Conservation (phyloP, 2,797 vertebrate species). For the Odontamblyopus rebecca region DNA sequence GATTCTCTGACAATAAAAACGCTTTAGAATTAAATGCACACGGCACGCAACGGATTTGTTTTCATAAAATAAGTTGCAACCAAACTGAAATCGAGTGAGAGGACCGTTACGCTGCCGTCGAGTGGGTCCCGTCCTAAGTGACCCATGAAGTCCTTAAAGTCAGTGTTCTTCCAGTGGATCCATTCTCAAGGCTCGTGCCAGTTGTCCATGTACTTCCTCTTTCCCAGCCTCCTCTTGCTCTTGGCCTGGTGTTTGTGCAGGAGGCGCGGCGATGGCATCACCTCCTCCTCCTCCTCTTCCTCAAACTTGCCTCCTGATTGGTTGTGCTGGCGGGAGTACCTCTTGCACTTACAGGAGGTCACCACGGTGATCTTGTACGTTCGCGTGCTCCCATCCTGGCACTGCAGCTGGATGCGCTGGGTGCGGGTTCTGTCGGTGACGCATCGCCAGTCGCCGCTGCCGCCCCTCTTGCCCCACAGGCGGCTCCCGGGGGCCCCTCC, state of each 20-base stretch:
- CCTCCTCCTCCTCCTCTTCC: slow-evolving; percentile 82
- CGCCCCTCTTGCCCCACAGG: slow-evolving; percentile 86
- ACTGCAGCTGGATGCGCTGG: slow-evolving; percentile 93
- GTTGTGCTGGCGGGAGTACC: slow-evolving; percentile 93
- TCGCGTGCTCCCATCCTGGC: slow-evolving; percentile 90
- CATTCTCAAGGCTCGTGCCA: slow-evolving; percentile 76
- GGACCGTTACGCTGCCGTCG: neutral
- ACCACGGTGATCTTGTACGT: slow-evolving; percentile 95
- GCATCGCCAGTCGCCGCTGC: slow-evolving; percentile 85
- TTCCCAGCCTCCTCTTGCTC: slow-evolving; percentile 84
- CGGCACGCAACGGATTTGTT: too few species aligned
- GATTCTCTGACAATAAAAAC: too few species aligned
- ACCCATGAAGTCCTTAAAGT: neutral
- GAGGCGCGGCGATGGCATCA: slow-evolving; percentile 78
- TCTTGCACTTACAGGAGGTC: slow-evolving; percentile 94
- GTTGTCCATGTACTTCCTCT: slow-evolving; percentile 80
- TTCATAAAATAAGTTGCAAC: too few species aligned
- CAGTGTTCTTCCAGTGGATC: slow-evolving; percentile 8
- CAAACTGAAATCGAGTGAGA: too few species aligned
- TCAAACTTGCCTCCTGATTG: slow-evolving; percentile 90
- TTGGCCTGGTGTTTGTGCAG: slow-evolving; percentile 81
- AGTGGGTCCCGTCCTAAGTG: neutral
- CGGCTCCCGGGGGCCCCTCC: slow-evolving; percentile 86
- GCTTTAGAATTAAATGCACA: too few species aligned
- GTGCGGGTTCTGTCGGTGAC: slow-evolving; percentile 94